Conservation (phyloP, 2,113 vertebrate genomes). For the Heterochromis multidens region DNA sequence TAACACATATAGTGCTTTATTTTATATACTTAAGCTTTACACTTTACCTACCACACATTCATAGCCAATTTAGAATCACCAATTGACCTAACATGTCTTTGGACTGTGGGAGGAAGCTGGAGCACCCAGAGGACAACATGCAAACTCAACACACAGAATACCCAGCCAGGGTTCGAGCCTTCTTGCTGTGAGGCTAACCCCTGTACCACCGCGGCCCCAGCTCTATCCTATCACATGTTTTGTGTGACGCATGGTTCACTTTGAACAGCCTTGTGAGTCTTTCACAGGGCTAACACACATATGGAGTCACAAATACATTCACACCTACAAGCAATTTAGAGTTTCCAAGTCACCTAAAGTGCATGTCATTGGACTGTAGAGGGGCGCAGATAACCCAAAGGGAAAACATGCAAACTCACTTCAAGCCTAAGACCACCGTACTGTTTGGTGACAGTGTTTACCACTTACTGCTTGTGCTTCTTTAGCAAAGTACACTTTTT, state of each 20-base stretch:
- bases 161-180: background rate
- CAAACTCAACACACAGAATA: no score
- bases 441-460: slow-evolving; percentile 10
- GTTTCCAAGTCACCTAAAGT: slow-evolving; percentile 3
- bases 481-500: background rate
- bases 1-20: no score
- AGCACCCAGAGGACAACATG: no score
- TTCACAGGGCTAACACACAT: background rate
- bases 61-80: no score
- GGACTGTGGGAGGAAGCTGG: no score
- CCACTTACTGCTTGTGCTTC: background rate
- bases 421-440: background rate
- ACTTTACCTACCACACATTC: no score
- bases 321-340: slow-evolving; percentile 22
- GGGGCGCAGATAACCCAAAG: background rate
- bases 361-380: background rate
- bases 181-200: background rate
- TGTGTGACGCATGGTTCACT: background rate
- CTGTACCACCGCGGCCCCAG: no score
- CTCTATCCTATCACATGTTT: no score
- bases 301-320: slow-evolving; percentile 3
- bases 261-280: background rate
- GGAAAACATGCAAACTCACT: slow-evolving; percentile 38
- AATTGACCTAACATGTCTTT: no score
- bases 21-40: no score